Evolutionary conservation across 2,888 invertebrate species (phyloP).

Genomic region (Leptogaster cylindrica): DNA sequence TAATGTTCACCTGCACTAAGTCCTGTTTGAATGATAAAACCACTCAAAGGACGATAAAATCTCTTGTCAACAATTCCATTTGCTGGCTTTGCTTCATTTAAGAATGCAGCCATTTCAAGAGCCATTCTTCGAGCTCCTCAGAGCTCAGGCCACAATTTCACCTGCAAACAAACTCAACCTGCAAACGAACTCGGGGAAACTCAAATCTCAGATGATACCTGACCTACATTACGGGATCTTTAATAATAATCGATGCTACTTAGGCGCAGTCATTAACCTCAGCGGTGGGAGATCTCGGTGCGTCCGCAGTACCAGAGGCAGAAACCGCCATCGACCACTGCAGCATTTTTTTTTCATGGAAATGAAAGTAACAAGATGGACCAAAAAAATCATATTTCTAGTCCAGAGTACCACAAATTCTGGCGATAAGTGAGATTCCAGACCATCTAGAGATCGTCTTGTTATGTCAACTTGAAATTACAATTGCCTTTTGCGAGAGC

Average conservation of each 20-base stretch:
- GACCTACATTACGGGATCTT: slow-evolving; percentile 31
- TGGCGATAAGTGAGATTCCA: slow-evolving; percentile 11
- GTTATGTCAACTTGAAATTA: not conserved
- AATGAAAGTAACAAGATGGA: slow-evolving; percentile 29
- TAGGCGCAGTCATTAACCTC: slow-evolving; percentile 18
- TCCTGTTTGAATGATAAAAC: too few species aligned
- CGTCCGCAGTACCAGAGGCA: slow-evolving; percentile 1
- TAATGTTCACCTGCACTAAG: too few species aligned
- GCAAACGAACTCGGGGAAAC: too few species aligned
- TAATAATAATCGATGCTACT: slow-evolving; percentile 21
- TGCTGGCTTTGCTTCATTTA: too few species aligned
- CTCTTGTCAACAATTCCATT: too few species aligned
- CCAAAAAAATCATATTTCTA: slow-evolving; percentile 20
- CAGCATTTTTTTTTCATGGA: too few species aligned
- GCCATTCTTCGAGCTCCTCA: too few species aligned
- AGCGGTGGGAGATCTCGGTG: not conserved
- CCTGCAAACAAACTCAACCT: too few species aligned
- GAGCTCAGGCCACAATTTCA: too few species aligned
- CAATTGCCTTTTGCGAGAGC: not conserved
- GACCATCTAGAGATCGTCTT: not conserved
- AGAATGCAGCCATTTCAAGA: too few species aligned
- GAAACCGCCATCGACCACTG: too few species aligned
- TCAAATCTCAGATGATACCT: slow-evolving; percentile 19
- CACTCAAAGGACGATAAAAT: too few species aligned
- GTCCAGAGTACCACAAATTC: not conserved